Evolutionary conservation across 2,888 invertebrate genomes (phyloP), one percentile per base, ranked within the genome.

Genomic region (Leptarthrus brevirostris): DNA sequence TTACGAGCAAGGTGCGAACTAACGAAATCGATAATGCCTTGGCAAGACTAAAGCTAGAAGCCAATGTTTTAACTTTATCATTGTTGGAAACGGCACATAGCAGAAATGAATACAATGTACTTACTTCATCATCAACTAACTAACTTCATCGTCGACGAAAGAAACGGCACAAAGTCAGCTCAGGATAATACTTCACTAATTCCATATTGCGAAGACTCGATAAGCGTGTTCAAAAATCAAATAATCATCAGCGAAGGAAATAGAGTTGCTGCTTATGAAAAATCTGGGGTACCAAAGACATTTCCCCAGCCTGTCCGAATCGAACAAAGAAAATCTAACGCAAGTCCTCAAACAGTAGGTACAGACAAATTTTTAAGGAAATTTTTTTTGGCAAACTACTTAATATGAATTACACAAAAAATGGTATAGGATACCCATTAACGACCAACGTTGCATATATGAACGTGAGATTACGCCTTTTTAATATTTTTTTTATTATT

Each of bases 1-100:
- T 8, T 75, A 77, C 24, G 76, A 75, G 54, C 74, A 77, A 1
- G 76, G 75, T n/a, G 14, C 71, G 47, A 24, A 64, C 72, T 0
- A 76, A 75, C 30, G 8, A 54, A 0, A 73, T 76, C 0, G 74
- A 75, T 2, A 74, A 77, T 66, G 76, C 76, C 4, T 3, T 77
- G 1, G 72, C 76, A 18, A 26, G 72, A 53, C 53, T 75, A 5
- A 44, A 56, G 5, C n/a, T 12, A 16, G 64, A 74, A 30, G 20
- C 1, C 30, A 73, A 71, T 18, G n/a, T 18, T 1, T 4, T 47
- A 8, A 36, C 74, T 2, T 18, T 18, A 10, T 24, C 18, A 2
- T 24, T 16, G 12, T 1, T 12, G 8, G 24, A 36, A 16, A 30
- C 30, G 30, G 30, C 30, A 30, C 30, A 30, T 30, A 40, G 30